These are phyloP conservation scores for Drosophila pegasa DNA, from an alignment of 2,888 invertebrate species.

Conservation along the genomic window DNA sequence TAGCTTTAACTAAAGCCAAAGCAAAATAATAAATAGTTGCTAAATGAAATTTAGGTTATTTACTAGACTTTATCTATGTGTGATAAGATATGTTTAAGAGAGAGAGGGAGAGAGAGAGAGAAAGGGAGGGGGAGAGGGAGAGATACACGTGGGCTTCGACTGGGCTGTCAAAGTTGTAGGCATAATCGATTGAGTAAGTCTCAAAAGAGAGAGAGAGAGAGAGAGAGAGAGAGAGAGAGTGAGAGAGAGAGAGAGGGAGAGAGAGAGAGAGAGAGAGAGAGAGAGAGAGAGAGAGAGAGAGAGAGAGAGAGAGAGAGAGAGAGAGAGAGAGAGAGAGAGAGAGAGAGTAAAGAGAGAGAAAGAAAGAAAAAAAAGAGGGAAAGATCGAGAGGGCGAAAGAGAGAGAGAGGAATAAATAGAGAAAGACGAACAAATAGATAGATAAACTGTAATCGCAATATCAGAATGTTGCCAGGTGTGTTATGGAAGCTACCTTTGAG, in stretches of 20 bases:
- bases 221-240: background rate
- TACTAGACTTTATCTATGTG: background rate
- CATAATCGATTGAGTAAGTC: no score
- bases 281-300: background rate
- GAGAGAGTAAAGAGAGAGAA: background rate
- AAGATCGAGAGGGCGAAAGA: background rate
- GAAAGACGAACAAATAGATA: background rate
- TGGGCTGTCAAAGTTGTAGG: no score
- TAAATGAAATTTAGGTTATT: background rate
- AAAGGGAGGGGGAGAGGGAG: background rate
- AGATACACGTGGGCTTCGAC: no score
- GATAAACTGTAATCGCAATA: background rate
- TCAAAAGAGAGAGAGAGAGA: no score
- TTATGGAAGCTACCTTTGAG: conserved; percentile 4
- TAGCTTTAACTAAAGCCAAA: background rate
- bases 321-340: background rate
- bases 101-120: background rate
- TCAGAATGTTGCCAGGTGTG: conserved; percentile 5
- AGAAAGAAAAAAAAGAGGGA: no score
- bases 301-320: background rate
- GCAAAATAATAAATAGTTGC: background rate
- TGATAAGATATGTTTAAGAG: background rate
- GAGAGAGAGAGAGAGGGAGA: background rate
- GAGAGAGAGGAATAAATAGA: background rate
- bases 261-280: background rate